These are phyloP conservation scores for Chunga burmeisteri DNA, from an alignment of 2,113 vertebrate genomes.

Conservation along the genomic window DNA sequence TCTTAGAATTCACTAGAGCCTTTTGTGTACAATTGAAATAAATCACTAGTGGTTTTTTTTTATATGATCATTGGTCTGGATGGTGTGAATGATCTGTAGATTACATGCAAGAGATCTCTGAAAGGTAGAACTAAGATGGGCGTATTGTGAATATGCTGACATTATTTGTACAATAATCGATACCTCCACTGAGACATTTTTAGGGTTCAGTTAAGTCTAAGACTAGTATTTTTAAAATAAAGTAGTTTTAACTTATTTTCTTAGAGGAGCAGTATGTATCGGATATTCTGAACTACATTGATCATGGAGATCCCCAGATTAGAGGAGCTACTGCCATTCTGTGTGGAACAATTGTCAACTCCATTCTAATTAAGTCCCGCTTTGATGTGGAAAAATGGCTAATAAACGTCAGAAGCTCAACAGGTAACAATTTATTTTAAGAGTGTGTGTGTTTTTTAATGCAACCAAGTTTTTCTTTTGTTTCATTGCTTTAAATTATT, in stretches of 20 bases:
- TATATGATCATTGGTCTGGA: background rate
- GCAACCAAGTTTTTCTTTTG: background rate
- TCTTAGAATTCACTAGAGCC: background rate
- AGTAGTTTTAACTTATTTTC: slow-evolving; percentile 48
- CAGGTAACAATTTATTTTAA: slow-evolving; percentile 74
- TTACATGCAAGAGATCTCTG: background rate
- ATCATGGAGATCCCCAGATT: slow-evolving; percentile 94
- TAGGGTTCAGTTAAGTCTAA: background rate
- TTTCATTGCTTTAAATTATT: background rate
- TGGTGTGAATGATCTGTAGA: background rate
- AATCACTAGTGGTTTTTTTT: background rate
- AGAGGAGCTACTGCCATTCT: slow-evolving; percentile 92
- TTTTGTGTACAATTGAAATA: background rate
- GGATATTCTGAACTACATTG: slow-evolving; percentile 86
- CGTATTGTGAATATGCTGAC: background rate
- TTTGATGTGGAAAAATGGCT: slow-evolving; percentile 88
- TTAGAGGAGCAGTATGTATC: slow-evolving; percentile 93
- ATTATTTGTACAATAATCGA: background rate
- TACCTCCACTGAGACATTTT: background rate
- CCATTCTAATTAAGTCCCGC: slow-evolving; percentile 87
- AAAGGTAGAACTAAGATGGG: background rate
- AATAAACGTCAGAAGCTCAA: slow-evolving; percentile 75
- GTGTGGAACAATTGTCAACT: slow-evolving; percentile 87
- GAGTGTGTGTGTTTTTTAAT: background rate
- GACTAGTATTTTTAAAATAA: slow-evolving; percentile 62